Percentiles rank a stretch among this genome's conserved stretches.
Evolutionary conservation across 2,797 vertebrate species (phyloP).

Genomic region (Acanthurus leucopareius): DNA sequence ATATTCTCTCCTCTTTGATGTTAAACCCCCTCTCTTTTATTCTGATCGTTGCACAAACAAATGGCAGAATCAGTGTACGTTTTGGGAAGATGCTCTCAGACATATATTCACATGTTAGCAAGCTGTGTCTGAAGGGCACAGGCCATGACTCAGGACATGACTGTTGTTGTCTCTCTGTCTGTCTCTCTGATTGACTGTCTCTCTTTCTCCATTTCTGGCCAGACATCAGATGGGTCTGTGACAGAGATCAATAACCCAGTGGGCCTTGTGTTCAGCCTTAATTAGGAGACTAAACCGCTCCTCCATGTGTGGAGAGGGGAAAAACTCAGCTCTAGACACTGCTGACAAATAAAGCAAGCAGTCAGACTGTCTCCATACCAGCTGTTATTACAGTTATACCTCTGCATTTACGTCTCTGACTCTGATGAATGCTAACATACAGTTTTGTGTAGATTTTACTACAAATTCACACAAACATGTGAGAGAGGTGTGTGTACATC

Average conservation of each 20-base stretch:
- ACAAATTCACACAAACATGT: too few relatives aligned
- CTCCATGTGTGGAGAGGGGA: constrained; percentile 78
- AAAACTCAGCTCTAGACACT: constrained; percentile 77
- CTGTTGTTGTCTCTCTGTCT: constrained; percentile 54
- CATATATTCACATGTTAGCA: constrained; percentile 51
- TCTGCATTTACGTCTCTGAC: background rate
- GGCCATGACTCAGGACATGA: constrained; percentile 76
- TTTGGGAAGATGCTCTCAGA: constrained; percentile 41
- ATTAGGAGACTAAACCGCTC: constrained; percentile 87
- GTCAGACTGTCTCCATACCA: constrained; percentile 28
- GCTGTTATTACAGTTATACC: constrained; percentile 22
- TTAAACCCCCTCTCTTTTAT: constrained; percentile 40
- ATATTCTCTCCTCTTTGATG: constrained; percentile 63
- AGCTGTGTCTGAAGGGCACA: constrained; percentile 69
- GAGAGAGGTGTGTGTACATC: background rate
- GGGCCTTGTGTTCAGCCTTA: constrained; percentile 87
- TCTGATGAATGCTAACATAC: background rate
- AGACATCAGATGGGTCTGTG: constrained; percentile 85
- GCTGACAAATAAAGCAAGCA: constrained; percentile 84
- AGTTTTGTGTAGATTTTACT: too few relatives aligned
- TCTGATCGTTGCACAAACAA: constrained; percentile 73
- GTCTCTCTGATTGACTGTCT: constrained; percentile 34
- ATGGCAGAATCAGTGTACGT: constrained; percentile 56
- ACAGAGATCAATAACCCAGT: constrained; percentile 90
- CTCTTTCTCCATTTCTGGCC: constrained; percentile 68